Base-by-base conservation (phyloP, 2,797 vertebrate species). In the Anisognathus igniventris region DNA sequence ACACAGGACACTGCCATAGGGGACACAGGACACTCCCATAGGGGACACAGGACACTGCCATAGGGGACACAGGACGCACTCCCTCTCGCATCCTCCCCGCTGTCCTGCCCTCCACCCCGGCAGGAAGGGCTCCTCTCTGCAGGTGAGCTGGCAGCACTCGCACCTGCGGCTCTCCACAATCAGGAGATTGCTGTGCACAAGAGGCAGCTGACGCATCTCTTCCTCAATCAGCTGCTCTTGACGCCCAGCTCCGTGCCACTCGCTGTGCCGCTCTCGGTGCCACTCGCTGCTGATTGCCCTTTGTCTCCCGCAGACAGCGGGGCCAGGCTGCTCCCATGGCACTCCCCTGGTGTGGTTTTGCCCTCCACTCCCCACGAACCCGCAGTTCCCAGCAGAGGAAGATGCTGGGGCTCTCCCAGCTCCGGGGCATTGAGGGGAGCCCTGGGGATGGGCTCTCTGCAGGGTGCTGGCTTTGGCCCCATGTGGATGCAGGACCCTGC, bases 141-240 rank as follows among this genome's bases (percentile, higher is more conserved):
- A 90, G 86, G 95, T 94, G 94, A 94, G 94, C 91, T 94, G 93
- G 90, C 93, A 95, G 92, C 37, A 0, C 83, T 93, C 37, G 62
- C 80, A 91, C 95, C 97, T 95, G 97, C 92, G 44, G 86, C 93
- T 96, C 92, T 92, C 86, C 76, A 84, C 96, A 97, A 97, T 97
- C 97, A 97, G 92, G 79, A 92, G 53, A 72, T 78, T 60, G 73
- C 76, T 65, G 33, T 35, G 86, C 84, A 90, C 90, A 75, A 90
- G 76, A 81, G 95, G 94, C 61, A 45, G 82, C 51, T 94, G 93
- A 85, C 50, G 71, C 13, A 5, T 78, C 90, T 95, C 96, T 96
- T 97, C 98, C 97, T 96, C 96, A 98, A 97, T 97, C 97, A 98
- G 91, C 80, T 15, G 54, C 78, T 77, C 95, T 96, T 97, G 90